Conservation (phyloP, 2,113 vertebrate species). For the Callorhinus ursinus region DNA sequence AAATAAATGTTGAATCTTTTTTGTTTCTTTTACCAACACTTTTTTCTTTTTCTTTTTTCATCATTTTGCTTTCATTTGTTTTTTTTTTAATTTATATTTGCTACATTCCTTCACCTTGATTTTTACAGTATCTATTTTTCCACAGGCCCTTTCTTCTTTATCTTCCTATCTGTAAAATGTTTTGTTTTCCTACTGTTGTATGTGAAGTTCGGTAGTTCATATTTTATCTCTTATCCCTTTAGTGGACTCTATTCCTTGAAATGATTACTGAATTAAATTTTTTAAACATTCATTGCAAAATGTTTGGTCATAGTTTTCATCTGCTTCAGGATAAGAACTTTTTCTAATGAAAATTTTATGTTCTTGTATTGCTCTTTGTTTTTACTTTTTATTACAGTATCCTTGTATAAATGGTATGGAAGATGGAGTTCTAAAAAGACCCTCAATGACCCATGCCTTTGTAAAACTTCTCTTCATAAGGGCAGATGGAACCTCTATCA, state of each 20-base stretch:
- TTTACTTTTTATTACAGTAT: background rate
- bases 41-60: background rate
- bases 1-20: background rate
- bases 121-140: background rate
- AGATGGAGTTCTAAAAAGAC: background rate
- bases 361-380: background rate
- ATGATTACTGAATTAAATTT: background rate
- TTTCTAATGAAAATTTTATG: background rate
- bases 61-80: background rate
- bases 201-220: background rate
- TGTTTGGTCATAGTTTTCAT: background rate
- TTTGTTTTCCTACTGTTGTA: background rate
- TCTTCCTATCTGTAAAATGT: background rate
- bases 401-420: background rate
- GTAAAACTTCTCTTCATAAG: background rate
- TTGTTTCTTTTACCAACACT: background rate
- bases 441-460: background rate
- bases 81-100: background rate
- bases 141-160: background rate
- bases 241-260: background rate
- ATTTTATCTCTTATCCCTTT: background rate
- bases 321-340: background rate
- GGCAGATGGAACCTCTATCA: background rate
- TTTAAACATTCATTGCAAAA: background rate
- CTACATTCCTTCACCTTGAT: background rate